Conservation (phyloP, 2,113 vertebrate species). For the Calyptomena viridis region DNA sequence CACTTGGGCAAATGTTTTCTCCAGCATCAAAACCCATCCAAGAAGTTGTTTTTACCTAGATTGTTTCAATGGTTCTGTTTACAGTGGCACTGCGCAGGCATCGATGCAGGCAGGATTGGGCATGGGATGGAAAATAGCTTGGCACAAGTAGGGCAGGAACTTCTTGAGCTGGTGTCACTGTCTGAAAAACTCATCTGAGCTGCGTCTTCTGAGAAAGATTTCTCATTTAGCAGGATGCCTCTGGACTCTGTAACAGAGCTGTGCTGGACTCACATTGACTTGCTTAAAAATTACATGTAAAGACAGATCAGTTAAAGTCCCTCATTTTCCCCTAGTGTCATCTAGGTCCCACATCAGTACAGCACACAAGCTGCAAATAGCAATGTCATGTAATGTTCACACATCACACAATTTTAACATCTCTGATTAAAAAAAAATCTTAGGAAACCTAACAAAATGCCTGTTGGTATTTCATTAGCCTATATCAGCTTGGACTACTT, state of each 20-base stretch:
- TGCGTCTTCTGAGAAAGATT: neutral
- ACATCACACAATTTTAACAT: neutral
- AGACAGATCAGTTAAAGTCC: neutral
- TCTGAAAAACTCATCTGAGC: neutral
- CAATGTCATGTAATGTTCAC: rapidly evolving
- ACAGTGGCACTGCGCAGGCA: rapidly evolving
- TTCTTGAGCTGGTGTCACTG: neutral
- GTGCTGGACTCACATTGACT: neutral
- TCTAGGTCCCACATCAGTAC: neutral
- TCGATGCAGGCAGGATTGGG: neutral
- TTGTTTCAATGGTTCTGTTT: neutral
- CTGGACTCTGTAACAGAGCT: neutral
- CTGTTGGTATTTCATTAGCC: neutral
- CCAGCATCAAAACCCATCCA: neutral
- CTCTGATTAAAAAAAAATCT: neutral
- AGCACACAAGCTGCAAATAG: neutral
- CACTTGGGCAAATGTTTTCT: neutral
- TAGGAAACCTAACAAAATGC: neutral
- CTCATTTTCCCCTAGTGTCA: neutral
- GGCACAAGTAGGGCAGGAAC: neutral
- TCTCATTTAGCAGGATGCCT: neutral
- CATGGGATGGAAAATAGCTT: neutral
- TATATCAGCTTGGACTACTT: neutral
- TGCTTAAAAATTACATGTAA: neutral
- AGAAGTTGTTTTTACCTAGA: neutral